phyloP scores from a whole-genome alignment of 2,888 invertebrate genomes.

The Capitulum mitella region DNA sequence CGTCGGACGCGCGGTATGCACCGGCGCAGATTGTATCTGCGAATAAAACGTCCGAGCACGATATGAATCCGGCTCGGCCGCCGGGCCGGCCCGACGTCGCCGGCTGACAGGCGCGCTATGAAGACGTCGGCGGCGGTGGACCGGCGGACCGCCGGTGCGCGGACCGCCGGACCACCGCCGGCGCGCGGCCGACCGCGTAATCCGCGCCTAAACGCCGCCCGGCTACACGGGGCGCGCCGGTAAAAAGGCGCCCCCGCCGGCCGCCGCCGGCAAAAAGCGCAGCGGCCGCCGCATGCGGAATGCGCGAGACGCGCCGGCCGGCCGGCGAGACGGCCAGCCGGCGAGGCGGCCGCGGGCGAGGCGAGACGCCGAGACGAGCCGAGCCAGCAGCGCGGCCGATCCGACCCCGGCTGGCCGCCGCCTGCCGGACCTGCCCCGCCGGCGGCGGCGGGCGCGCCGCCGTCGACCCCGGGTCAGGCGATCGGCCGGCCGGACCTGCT shows the following conservation, averaged over 20 bases:
- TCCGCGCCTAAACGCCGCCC: constrained; percentile 2
- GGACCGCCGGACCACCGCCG: neutral
- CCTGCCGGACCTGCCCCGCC: neutral
- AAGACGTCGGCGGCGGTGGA: neutral
- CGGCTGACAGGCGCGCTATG: neutral
- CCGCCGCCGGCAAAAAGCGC: neutral
- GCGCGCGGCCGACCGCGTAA: neutral
- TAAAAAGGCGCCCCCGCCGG: neutral
- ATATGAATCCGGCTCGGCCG: neutral
- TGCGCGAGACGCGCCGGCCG: neutral
- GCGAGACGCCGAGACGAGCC: neutral
- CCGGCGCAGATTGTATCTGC: neutral
- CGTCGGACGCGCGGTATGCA: neutral
- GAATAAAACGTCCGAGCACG: neutral
- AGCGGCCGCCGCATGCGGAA: neutral
- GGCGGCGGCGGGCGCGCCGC: neutral
- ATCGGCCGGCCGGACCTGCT: neutral
- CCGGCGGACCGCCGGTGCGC: neutral
- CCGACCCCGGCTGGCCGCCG: neutral
- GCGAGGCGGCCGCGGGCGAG: neutral
- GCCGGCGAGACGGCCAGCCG: neutral
- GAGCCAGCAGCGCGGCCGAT: neutral
- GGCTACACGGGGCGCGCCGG: neutral
- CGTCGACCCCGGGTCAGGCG: neutral
- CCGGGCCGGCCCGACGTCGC: neutral